Conservation (phyloP, 2,113 vertebrate species). For the Mastomys coucha region DNA sequence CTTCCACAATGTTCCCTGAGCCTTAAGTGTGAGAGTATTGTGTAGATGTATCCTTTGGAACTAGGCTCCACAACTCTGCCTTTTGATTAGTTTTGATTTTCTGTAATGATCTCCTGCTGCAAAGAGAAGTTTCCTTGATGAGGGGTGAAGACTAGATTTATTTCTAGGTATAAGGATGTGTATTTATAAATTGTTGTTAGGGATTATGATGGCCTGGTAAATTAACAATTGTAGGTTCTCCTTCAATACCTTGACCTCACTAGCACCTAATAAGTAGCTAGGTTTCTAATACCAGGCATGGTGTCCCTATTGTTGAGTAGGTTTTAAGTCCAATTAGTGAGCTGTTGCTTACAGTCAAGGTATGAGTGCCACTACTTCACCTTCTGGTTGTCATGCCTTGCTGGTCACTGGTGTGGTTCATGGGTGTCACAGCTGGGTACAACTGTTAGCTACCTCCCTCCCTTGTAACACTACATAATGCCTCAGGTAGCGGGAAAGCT, state of each 20-base stretch:
- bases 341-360: background rate
- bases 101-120: background rate
- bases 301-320: background rate
- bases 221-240: background rate
- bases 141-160: background rate
- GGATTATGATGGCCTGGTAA: background rate
- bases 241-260: background rate
- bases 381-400: background rate
- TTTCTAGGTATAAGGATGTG: background rate
- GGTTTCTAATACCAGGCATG: background rate
- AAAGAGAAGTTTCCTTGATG: background rate
- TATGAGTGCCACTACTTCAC: background rate
- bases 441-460: background rate
- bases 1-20: background rate
- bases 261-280: background rate
- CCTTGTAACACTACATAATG: background rate
- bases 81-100: background rate
- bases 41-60: background rate
- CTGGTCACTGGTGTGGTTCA: background rate
- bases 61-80: background rate
- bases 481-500: background rate
- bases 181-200: background rate
- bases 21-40: background rate
- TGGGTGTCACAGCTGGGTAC: background rate
- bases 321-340: background rate